These are phyloP conservation scores for Scaptomyza flava DNA, from an alignment of 2,888 invertebrate species.

Conservation along the genomic window DNA sequence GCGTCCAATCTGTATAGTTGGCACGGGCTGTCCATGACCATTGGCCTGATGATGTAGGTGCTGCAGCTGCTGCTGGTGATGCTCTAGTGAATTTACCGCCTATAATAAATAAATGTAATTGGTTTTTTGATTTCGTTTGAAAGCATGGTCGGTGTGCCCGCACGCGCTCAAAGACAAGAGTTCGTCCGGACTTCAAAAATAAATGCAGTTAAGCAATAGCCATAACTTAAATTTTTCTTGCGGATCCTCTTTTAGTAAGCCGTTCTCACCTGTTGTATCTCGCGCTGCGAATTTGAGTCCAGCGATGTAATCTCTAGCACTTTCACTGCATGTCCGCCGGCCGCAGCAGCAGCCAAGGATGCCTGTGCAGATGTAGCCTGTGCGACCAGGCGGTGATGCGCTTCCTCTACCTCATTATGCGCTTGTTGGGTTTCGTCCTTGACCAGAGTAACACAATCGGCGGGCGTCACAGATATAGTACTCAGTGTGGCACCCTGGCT, in stretches of 20 bases:
- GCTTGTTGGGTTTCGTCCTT: conserved; percentile 75
- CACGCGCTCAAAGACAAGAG: neutral
- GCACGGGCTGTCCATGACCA: conserved; percentile 75
- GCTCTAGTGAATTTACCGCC: conserved; percentile 83
- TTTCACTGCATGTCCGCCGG: conserved; percentile 79
- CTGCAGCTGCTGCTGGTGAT: conserved; percentile 81
- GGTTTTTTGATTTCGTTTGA: neutral
- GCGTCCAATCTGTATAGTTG: conserved; percentile 83
- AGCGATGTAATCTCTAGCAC: conserved; percentile 82
- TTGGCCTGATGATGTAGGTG: conserved; percentile 80
- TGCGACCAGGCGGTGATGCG: conserved; percentile 71
- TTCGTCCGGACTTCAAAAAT: neutral
- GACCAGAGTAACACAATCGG: conserved; percentile 79
- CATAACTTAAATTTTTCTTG: neutral
- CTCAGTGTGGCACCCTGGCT: conserved; percentile 65
- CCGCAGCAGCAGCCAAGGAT: conserved; percentile 58
- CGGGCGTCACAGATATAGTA: conserved; percentile 69
- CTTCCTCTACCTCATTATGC: conserved; percentile 61
- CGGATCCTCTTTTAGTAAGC: neutral
- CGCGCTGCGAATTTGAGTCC: conserved; percentile 82
- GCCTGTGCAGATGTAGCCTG: conserved; percentile 66
- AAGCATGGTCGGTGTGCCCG: too few species aligned
- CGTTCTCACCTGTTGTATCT: conserved; percentile 80
- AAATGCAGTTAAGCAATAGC: too few species aligned
- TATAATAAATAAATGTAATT: conserved; percentile 21